Evolutionary conservation across 2,888 invertebrate genomes (phyloP), one percentile per base, ranked within the genome.

Genomic region (Branchinecta sandiegonensis): DNA sequence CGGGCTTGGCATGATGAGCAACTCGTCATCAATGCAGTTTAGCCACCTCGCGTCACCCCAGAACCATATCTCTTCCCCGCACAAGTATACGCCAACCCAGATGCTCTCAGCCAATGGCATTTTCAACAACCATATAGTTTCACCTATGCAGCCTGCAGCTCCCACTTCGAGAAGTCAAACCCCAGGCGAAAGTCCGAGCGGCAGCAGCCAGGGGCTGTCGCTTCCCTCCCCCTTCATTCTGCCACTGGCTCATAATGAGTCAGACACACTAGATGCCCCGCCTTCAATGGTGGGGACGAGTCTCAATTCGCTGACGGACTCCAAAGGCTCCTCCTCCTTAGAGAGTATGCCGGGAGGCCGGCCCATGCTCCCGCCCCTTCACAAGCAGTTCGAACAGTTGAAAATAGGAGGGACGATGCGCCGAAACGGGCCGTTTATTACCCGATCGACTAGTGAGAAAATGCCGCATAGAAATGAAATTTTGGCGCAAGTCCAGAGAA

Each of bases 381-480:
- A 65, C 37, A 69, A 70, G 63, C 70, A 70, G 47, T 23, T 69
- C 11, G 67, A 70, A 65, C 64, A 69, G 12, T 47, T 70, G 65
- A 56, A 48, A 71, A 23, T 69, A 66, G 70, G 69, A 47, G 71
- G 68, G n/a, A 64, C 71, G 63, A 64, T 71, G 63, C 65, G 70
- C 14, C 67, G 69, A 69, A 70, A 66, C 46, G 66, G 47, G 56
- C 68, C 67, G 47, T 66, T 66, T 50, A 72, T 71, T 67, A 72
- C 71, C 56, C 82, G 91, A 73, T 86, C 88, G 66, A 90, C 90
- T 47, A 90, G 90, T 78, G 91, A 90, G 75, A 88, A 89, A 77
- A 86, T 90, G 70, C 89, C 90, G 8, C 87, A 90, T 76, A 84
- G 89, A 68, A 90, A 87, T 78, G 90, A 90, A 76, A 82, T 90